A percentile compares a stretch with the other conserved stretches of the same genome.
Evolutionary conservation across 23 tunicate species (phyloP).

Genomic region (Aplidium turbinatum): DNA sequence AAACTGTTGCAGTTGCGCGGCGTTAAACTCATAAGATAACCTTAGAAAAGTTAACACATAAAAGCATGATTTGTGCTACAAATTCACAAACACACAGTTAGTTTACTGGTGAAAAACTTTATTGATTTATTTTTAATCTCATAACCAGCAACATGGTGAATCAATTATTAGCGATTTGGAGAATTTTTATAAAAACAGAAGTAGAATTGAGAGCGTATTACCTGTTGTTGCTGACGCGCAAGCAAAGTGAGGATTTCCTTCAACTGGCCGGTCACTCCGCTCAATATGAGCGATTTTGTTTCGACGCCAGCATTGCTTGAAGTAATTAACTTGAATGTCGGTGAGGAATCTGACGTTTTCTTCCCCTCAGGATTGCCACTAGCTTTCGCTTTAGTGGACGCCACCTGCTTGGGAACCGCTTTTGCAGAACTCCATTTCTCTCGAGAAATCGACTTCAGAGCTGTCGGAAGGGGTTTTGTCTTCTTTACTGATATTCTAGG

Average conservation of each 20-base stretch:
- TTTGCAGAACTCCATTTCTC: conserved; percentile 14
- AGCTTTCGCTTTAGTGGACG: background rate
- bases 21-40: too few species aligned
- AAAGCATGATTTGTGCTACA: background rate
- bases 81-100: background rate
- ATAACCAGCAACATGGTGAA: too few species aligned
- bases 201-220: background rate
- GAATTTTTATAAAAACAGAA: background rate
- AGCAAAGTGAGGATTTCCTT: conserved; percentile 67
- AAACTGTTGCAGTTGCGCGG: too few species aligned
- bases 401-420: background rate
- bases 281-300: conserved; percentile 62
- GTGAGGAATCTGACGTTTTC: conserved; percentile 15
- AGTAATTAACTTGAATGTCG: conserved; percentile 72
- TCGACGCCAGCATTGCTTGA: conserved; percentile 64
- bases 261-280: conserved; percentile 74
- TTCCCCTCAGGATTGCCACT: background rate
- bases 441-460: conserved; percentile 20
- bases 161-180: background rate
- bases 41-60: too few species aligned
- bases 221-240: conserved; percentile 81
- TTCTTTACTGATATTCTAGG: conserved; percentile 1
- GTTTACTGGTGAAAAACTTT: background rate
- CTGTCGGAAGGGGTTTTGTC: background rate
- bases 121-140: background rate